Conservation (phyloP, 2,888 invertebrate genomes). For the Platycheirus rosarum region DNA sequence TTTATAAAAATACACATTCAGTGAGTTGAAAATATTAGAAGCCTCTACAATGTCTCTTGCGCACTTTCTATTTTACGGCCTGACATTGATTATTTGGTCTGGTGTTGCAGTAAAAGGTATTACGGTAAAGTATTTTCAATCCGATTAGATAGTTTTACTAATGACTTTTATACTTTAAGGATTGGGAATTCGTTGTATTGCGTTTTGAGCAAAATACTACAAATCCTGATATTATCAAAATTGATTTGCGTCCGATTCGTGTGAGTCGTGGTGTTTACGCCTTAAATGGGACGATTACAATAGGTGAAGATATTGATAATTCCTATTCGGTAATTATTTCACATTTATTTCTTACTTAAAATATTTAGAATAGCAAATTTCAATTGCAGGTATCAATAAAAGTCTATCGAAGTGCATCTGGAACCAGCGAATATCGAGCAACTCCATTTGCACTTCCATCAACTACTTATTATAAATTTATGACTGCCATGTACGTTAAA, state of each 20-base stretch:
- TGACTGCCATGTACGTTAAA: constrained; percentile 25
- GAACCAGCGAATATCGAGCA: constrained; percentile 24
- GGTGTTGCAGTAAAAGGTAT: neutral
- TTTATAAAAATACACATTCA: neutral
- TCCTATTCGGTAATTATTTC: constrained; percentile 6
- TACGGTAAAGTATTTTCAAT: neutral
- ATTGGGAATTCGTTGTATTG: constrained; percentile 20
- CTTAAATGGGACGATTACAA: neutral
- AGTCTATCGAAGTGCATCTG: constrained; percentile 33
- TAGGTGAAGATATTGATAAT: constrained; percentile 3
- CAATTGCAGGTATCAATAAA: constrained; percentile 2
- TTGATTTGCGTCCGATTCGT: constrained; percentile 21
- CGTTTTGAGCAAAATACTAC: constrained; percentile 30
- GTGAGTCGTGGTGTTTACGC: constrained; percentile 26
- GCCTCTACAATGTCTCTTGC: constrained; percentile 20
- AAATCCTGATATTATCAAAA: neutral
- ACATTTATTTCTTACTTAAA: neutral
- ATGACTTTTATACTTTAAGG: neutral
- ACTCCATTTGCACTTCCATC: constrained; percentile 26
- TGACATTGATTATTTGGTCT: constrained; percentile 16
- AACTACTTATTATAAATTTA: constrained; percentile 32
- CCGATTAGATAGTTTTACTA: neutral
- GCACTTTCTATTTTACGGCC: constrained; percentile 1
- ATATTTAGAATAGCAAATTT: neutral
- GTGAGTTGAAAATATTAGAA: neutral